Evolutionary conservation across 2,113 vertebrate species (phyloP).

Genomic region (Tragelaphus imberbis): DNA sequence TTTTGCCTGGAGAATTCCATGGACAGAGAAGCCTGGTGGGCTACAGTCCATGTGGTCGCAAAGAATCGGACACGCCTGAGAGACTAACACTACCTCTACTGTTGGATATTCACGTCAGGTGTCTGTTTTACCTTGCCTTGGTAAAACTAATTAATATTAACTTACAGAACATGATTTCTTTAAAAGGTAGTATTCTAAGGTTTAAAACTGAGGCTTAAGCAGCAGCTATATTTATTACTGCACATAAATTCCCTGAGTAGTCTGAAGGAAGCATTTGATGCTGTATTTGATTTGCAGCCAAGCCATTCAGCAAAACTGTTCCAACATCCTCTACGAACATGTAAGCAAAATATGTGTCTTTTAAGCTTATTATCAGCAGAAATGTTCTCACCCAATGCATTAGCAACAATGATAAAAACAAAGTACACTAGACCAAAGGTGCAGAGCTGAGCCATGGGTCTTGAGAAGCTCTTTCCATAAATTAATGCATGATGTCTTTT

Average conservation of each 20-base stretch:
- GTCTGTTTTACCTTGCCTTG: background rate
- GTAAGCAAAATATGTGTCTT: constrained; percentile 50
- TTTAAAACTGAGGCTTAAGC: background rate
- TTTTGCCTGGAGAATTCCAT: background rate
- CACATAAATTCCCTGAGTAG: background rate
- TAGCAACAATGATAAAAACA: constrained; percentile 58
- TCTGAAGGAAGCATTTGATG: constrained; percentile 41
- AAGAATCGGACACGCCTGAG: background rate
- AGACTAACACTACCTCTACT: accelerated
- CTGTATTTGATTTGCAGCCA: constrained; percentile 31
- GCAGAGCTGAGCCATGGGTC: background rate
- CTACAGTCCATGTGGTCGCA: background rate
- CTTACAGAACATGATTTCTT: background rate
- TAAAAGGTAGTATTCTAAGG: background rate
- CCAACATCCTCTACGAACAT: constrained; percentile 5
- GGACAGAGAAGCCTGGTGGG: background rate
- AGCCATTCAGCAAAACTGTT: constrained; percentile 39
- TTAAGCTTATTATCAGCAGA: constrained; percentile 62
- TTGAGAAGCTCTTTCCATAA: constrained; percentile 29
- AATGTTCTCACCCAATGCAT: constrained; percentile 23
- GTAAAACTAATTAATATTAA: background rate
- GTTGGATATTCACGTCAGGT: background rate
- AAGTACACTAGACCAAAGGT: background rate
- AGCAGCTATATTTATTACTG: background rate
- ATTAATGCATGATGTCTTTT: constrained; percentile 46